Evolutionary conservation across 2,113 vertebrate species (phyloP), one percentile per base, ranked within the genome.

Genomic region (Cochlearius cochlearius): DNA sequence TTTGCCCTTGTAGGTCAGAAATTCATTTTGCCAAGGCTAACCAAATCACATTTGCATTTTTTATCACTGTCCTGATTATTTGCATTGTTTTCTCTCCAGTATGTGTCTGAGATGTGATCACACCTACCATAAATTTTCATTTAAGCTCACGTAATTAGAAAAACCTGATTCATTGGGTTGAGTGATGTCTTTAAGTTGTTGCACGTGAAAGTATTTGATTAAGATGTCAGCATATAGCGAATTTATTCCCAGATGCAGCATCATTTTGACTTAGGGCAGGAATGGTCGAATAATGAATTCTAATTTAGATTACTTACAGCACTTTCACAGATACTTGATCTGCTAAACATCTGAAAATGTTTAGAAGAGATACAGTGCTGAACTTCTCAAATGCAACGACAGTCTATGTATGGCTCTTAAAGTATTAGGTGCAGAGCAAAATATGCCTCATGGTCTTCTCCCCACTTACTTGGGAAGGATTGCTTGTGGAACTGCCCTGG

Each of bases 111-210:
- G 66, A 89, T 79, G 71, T 60, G 85, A 90, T 55, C 29, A 68
- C 38, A 88, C 66, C 73, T 90, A 93, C 50, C 38, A 55, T 30
- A 62, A 84, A 73, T 92, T 95, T 96, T 96, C 76, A 90, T 89
- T 72, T 81, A 53, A 75, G 30, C 69, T 77, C 63, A 81, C 15
- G 60, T 94, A 96, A 97, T 94, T 88, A 96, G 80, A 88, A 97
- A 92, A 92, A 80, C 19, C 53, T 90, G 52, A 95, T 85, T 88
- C 91, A 77, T 17, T 88, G 58, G 36, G 52, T 83, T 92, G 72
- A 97, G 15, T 75, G 59, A 94, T 7, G 1, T 76, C 60, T 92
- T 94, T 67, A 89, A 94, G 63, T 82, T 83, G 30, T 55, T 59
- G 34, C 78, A 86, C 9, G n/a, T 76, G 81, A 81, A 85, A 96